Percentiles rank a stretch among this genome's conserved stretches.
These are phyloP conservation scores for Sebastes taczanowskii DNA, from an alignment of 2,797 vertebrate genomes.

Conservation along the genomic window DNA sequence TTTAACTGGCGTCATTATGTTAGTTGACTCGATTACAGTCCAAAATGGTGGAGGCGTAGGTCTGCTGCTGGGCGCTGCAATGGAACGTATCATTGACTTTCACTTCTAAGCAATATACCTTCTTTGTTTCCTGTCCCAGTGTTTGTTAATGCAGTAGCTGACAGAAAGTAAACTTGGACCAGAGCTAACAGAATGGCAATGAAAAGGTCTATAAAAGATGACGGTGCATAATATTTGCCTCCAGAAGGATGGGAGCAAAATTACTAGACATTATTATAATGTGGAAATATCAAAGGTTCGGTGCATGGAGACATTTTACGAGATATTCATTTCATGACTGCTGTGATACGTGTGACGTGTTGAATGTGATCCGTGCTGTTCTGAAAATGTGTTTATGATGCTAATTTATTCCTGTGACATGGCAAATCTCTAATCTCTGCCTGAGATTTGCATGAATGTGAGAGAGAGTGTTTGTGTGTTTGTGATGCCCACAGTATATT, in stretches of 20 bases:
- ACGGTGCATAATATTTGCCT: neutral
- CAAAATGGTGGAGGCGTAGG: rapidly evolving
- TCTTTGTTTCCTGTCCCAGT: too few relatives aligned
- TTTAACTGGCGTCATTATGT: too few relatives aligned
- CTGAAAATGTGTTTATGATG: slow-evolving; percentile 23
- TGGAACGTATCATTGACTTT: too few relatives aligned
- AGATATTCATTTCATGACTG: slow-evolving; percentile 21
- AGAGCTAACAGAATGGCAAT: too few relatives aligned
- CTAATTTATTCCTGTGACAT: slow-evolving; percentile 41
- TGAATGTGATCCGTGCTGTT: neutral
- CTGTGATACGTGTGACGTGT: slow-evolving; percentile 23
- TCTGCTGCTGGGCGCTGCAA: too few relatives aligned
- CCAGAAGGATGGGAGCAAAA: neutral
- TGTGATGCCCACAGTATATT: neutral
- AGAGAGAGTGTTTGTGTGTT: neutral
- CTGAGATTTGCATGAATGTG: neutral
- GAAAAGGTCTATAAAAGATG: neutral
- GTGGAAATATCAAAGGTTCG: neutral
- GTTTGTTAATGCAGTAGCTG: too few relatives aligned
- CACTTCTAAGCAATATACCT: too few relatives aligned
- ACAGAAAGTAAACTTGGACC: too few relatives aligned
- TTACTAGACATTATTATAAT: neutral
- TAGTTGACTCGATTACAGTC: too few relatives aligned
- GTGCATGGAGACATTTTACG: slow-evolving; percentile 40
- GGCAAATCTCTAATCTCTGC: slow-evolving; percentile 2